These are phyloP conservation scores for Gastracanthus pulcherrimus DNA, from an alignment of 2,888 invertebrate genomes.

Conservation along the genomic window DNA sequence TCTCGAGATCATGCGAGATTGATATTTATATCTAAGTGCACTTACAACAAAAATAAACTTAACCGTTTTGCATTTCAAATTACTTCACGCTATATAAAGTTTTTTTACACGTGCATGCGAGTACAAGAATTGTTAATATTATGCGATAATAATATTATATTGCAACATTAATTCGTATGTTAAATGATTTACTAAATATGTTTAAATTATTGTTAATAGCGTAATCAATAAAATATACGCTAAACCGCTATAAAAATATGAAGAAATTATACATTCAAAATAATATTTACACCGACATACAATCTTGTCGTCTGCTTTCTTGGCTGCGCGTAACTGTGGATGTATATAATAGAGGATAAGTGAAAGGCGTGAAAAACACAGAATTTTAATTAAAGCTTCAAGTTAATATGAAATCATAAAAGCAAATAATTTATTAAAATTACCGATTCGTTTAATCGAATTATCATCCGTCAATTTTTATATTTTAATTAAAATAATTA, in stretches of 20 bases:
- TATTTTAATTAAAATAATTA: neutral
- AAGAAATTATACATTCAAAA: neutral
- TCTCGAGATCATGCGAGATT: constrained; percentile 2
- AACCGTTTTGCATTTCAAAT: constrained; percentile 32
- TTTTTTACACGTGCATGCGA: neutral
- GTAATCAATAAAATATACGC: neutral
- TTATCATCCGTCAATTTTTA: neutral
- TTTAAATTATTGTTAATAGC: neutral
- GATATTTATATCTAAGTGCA: constrained; percentile 28
- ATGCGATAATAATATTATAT: neutral
- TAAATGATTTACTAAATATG: neutral
- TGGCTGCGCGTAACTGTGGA: neutral
- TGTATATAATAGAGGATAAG: neutral
- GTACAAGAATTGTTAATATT: neutral
- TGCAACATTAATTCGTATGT: neutral
- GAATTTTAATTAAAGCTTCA: constrained; percentile 16
- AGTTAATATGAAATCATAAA: neutral
- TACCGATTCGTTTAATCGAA: neutral
- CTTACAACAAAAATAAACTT: constrained; percentile 25
- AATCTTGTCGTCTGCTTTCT: neutral
- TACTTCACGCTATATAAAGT: neutral
- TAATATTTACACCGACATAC: neutral
- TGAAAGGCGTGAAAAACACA: constrained; percentile 26
- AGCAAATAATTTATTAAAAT: neutral
- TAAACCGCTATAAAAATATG: neutral